Conservation (phyloP, 2,888 invertebrate species). For the Uloborus plumipes region DNA sequence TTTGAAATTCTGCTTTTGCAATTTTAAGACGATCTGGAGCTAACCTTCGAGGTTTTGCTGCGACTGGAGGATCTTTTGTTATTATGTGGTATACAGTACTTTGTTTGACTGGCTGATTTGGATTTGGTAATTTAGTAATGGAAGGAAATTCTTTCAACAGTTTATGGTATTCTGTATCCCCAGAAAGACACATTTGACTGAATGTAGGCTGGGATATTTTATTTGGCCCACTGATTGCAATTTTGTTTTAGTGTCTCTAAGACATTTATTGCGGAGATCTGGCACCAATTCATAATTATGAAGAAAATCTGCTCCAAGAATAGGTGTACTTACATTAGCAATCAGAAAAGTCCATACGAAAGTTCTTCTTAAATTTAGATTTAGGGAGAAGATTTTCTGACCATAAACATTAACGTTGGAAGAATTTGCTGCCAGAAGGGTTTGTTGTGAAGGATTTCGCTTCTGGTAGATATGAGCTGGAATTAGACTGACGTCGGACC, state of each 20-base stretch:
- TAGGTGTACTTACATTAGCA: conserved; percentile 13
- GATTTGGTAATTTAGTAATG: neutral
- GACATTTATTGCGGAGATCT: neutral
- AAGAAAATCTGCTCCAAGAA: conserved; percentile 20
- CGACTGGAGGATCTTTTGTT: no score
- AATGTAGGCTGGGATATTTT: neutral
- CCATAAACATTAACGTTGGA: conserved; percentile 11
- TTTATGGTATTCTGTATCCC: neutral
- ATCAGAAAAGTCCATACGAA: conserved; percentile 9
- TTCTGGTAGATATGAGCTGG: conserved; percentile 13
- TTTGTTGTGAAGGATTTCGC: conserved; percentile 10
- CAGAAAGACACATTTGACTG: neutral
- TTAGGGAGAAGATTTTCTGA: neutral
- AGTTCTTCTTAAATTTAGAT: neutral
- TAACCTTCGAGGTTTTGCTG: neutral
- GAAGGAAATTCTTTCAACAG: neutral
- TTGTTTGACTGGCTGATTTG: conserved; percentile 2
- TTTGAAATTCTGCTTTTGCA: conserved; percentile 5
- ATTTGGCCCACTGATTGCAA: neutral
- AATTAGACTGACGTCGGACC: conserved; percentile 26
- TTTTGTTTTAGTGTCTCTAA: conserved; percentile 1
- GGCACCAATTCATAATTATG: conserved; percentile 16
- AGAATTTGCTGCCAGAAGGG: neutral
- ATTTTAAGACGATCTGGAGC: conserved; percentile 5
- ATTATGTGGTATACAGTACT: neutral